Evolutionary conservation across 2,888 invertebrate species (phyloP), one percentile per base, ranked within the genome.

Genomic region (Gymnocheta viridis): DNA sequence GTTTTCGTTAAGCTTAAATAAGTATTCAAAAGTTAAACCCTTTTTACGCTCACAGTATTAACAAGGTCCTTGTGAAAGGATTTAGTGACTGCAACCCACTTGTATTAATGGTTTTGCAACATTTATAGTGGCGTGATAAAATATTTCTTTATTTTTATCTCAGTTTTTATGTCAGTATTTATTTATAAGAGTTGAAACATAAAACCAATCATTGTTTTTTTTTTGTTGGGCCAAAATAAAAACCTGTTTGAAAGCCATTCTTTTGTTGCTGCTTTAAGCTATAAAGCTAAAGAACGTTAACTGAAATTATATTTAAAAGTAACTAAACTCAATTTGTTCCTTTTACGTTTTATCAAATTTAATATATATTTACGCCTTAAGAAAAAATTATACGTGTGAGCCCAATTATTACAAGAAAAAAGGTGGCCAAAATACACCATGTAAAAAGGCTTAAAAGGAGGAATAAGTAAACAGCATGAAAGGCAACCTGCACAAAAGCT

Each of bases 131-230:
- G 14, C 41, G 38, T 27, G 17, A 38, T 62, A 44, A 69, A 69
- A 49, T 60, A 44, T 29, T 22, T 22, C 19, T 56, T 32, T 60
- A 35, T 10, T 29, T 14, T 4, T 14, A 27, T 17, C n/a, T n/a
- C n/a, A n/a, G 14, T 44, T 44, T 17, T 44, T 7, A 4, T 24
- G n/a, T 7, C 0, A 24, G 1, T 27, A 4, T 51, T 22, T 51
- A 22, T 6, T 2, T 12, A 14, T 56, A 29, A 7, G 1, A 56
- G 2, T 29, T 17, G 2, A 17, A 27, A 70, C 6, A 72, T 32
- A 79, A 64, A 64, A 12, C 32, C 64, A 72, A 79, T 79, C 70
- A 72, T 56, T 72, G 24, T 70, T 62, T 70, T 19, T 44, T 44
- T 44, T 6, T 35, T 35, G 6, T n/a, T n/a, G 38, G 38, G 2